Base-by-base conservation (phyloP, 2,797 vertebrate genomes). In the Percopsis omiscomaycus region DNA sequence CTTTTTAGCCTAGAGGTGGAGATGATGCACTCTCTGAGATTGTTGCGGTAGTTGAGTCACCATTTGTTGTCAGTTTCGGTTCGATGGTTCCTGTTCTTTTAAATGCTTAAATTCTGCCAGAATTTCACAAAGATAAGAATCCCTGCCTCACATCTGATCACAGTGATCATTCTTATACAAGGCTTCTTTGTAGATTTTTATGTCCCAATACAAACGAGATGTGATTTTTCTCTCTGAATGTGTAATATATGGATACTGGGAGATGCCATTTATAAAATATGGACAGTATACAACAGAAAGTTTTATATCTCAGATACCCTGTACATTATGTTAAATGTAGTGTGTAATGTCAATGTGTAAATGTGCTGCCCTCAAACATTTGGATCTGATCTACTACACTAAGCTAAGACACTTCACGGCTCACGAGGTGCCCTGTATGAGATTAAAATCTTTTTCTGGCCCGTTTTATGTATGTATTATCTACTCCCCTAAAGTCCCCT, bases 261-360 rank as follows among this genome's bases (percentile, higher is more conserved):
- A 42, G 37, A 42, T 42, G 37, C 9, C 8, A 42, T 42, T 42
- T 42, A 6, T 42, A 42, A 42, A 42, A 42, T 42, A 42, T 42
- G 37, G 37, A 44, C 3, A 10, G 44, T 42, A 37, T 57, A 12
- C 5, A 4, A 57, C 8, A 27, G 5, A 15, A 4, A 48, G 12
- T 13, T 48, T 48, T 48, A 48, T 13, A 48, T 44, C 32, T 16
- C 37, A 57, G 13, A 59, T 47, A 47, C 16, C 22, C 4, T 30
- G 28, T 53, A 63, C 59, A 61, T 69, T 85, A 74, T 73, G 67
- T 83, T 78, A 55, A 76, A 57, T 64, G 80, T 84, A 50, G 65
- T 4, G 28, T 78, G 72, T 77, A 70, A 73, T 66, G 67, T 84
- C 61, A 79, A 77, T 56, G 74, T 84, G 55, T 75, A 55, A 1